Evolutionary conservation across 2,888 invertebrate genomes (phyloP), one percentile per base, ranked within the genome.

Genomic region (Agapetus fuscipes): DNA sequence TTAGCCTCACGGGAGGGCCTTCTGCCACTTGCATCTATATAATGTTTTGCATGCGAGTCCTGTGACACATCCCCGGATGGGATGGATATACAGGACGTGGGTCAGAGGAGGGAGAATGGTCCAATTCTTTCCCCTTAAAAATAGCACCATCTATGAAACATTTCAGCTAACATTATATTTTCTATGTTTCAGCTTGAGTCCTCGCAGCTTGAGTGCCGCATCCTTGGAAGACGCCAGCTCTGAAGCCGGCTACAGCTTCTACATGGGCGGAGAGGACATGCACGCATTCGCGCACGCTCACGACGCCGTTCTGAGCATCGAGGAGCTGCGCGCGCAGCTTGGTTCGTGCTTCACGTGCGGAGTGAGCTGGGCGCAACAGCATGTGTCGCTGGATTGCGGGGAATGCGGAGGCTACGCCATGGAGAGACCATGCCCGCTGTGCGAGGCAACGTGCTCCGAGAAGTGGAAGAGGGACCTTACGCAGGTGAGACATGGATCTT

Each of bases 331-430:
- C 34, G 69, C 74, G 41, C 80, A 82, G 54, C 71, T 82, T 56
- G 78, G 78, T 58, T 80, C 80, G 48, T 83, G 83, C 57, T 82
- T 82, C 58, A 78, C 78, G 59, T 87, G 86, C 60, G 83, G 84
- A 35, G 83, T 84, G 16, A 81, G 80, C 50, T 87, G 86, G 86
- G 74, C 73, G 51, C 80, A 83, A 54, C 76, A 80, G 52, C 83
- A 85, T 57, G 80, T 82, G 29, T 81, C 83, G 6, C 64, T 83
- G 31, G 83, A 83, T 56, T 87, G 86, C 59, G 68, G 74, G 33
- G 86, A 87, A 58, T 87, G 86, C 57, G 86, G 84, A 29, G 83
- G 85, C 37, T 86, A 83, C 55, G 78, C 82, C 39, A 65, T 84
- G 54, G 71, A 76, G 51, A 69, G 86, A 49, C 83, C 86, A 13